Evolutionary conservation across 2,888 invertebrate genomes (phyloP).

Genomic region (Tupiocoris notatus): DNA sequence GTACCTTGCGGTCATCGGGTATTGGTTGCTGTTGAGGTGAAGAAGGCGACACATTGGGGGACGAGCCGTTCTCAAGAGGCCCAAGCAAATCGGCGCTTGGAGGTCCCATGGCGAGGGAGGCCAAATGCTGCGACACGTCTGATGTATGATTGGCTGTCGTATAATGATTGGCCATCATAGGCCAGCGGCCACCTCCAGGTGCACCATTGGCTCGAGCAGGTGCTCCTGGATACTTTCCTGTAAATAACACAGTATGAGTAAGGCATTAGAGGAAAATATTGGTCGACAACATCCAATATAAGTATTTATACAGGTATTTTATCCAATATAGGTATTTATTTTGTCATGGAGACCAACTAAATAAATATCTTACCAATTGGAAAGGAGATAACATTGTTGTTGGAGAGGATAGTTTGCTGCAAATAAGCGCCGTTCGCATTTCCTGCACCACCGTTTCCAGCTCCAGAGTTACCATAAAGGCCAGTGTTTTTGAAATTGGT

Average conservation of each 20-base stretch:
- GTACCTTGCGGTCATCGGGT: slow-evolving; percentile 55
- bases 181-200: slow-evolving; percentile 53
- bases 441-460: not conserved
- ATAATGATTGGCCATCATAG: slow-evolving; percentile 52
- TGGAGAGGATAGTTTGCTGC: slow-evolving; percentile 41
- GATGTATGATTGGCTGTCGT: slow-evolving; percentile 42
- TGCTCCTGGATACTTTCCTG: slow-evolving; percentile 52
- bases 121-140: slow-evolving; percentile 46
- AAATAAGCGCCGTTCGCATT: slow-evolving; percentile 28
- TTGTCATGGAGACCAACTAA: too few species aligned
- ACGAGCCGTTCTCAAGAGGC: slow-evolving; percentile 51
- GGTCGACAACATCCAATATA: not conserved
- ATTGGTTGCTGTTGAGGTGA: slow-evolving; percentile 46
- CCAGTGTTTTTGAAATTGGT: slow-evolving; percentile 55
- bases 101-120: slow-evolving; percentile 42
- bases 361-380: slow-evolving; percentile 51
- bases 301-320: not conserved
- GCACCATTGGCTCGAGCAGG: slow-evolving; percentile 48
- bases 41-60: slow-evolving; percentile 47
- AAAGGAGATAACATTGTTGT: slow-evolving; percentile 50
- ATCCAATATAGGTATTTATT: too few species aligned
- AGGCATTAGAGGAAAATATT: not conserved
- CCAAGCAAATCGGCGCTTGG: slow-evolving; percentile 53
- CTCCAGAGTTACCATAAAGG: slow-evolving; percentile 10
- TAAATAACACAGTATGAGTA: not conserved